A percentile compares a stretch with the other conserved stretches of the same genome.
These are phyloP conservation scores for Bovichtus diacanthus DNA, from an alignment of 2,797 vertebrate genomes.

Conservation along the genomic window DNA sequence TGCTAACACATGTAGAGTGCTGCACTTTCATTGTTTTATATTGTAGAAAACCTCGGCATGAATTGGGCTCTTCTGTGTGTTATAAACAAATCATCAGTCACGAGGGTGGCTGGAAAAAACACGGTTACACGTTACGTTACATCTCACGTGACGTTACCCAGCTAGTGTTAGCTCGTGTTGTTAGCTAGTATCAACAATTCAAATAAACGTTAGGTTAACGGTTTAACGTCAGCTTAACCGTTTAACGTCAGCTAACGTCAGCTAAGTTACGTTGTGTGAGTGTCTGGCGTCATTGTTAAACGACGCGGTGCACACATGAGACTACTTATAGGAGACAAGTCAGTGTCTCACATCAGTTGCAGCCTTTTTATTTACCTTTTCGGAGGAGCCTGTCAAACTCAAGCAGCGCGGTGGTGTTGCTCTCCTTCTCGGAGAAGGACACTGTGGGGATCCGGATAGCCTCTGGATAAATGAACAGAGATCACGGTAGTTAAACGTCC, in stretches of 20 bases:
- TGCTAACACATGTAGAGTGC: neutral
- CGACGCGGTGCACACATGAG: neutral
- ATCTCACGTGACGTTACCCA: no score
- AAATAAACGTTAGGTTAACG: no score
- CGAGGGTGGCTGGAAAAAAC: neutral
- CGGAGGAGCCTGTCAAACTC: constrained; percentile 87
- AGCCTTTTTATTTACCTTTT: constrained; percentile 81
- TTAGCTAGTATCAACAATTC: neutral
- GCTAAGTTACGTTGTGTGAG: neutral
- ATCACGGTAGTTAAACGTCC: neutral
- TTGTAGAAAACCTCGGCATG: neutral
- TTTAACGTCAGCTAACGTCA: neutral
- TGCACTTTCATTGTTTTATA: no score
- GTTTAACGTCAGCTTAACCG: neutral
- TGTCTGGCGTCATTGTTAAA: no score
- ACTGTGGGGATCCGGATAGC: constrained; percentile 94
- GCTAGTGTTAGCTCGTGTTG: neutral
- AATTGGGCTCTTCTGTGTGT: neutral
- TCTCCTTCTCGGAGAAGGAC: constrained; percentile 80
- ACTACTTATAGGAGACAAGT: no score
- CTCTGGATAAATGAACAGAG: constrained; percentile 76
- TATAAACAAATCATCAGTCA: neutral
- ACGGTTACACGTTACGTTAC: neutral
- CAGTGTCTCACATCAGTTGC: fast-evolving
- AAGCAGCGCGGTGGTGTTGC: constrained; percentile 88